Conservation (phyloP, 2,888 invertebrate species). For the Beris morrisii region DNA sequence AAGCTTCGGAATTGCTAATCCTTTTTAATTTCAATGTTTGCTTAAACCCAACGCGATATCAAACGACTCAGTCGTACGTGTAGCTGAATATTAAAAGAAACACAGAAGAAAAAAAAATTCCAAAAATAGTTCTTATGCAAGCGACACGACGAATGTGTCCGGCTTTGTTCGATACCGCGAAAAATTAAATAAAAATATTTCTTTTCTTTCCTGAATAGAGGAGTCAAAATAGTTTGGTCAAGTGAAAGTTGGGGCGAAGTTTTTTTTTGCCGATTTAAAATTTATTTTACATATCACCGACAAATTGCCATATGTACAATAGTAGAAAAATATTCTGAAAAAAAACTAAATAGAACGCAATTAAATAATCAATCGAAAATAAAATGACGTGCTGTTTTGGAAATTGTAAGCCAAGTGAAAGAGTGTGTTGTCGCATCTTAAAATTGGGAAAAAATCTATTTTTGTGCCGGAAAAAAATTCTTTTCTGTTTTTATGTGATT, state of each 20-base stretch:
- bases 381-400: slow-evolving; percentile 21
- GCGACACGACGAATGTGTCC: slow-evolving; percentile 25
- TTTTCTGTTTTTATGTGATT: neutral
- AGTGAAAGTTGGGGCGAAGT: too few relatives aligned
- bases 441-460: slow-evolving; percentile 23
- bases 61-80: too few relatives aligned
- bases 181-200: slow-evolving; percentile 24
- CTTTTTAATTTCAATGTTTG: too few relatives aligned
- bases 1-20: too few relatives aligned
- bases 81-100: neutral
- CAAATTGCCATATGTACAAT: too few relatives aligned
- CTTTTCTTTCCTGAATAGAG: neutral
- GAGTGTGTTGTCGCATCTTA: neutral
- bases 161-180: slow-evolving; percentile 23
- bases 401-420: slow-evolving; percentile 16
- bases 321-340: too few relatives aligned
- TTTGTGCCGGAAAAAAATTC: slow-evolving; percentile 6
- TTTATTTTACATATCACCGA: too few relatives aligned
- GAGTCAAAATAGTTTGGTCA: too few relatives aligned
- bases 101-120: slow-evolving; percentile 19
- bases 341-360: too few relatives aligned
- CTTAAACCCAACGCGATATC: too few relatives aligned
- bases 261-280: too few relatives aligned
- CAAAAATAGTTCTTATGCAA: slow-evolving; percentile 32
- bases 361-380: neutral